Percentiles rank a stretch among this genome's conserved stretches.
phyloP scores from a whole-genome alignment of 2,888 invertebrate genomes.

The Scaptomyza tumidula region DNA sequence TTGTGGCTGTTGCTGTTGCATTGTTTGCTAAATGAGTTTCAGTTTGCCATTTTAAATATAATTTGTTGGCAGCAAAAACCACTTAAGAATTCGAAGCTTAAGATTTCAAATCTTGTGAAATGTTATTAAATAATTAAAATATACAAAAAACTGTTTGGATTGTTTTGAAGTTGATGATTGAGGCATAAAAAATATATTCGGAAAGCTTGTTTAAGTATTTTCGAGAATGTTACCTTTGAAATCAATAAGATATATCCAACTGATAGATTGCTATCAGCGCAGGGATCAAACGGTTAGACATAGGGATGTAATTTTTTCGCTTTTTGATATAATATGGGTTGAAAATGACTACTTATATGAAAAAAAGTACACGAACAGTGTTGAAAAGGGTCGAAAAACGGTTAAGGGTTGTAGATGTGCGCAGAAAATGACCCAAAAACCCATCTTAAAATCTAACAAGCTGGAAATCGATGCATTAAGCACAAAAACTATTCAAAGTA shows the following conservation, averaged over 20 bases:
- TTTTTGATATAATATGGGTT: not conserved
- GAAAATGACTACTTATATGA: not conserved
- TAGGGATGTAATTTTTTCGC: not conserved
- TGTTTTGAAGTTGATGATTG: not conserved
- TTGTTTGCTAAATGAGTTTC: constrained; percentile 47
- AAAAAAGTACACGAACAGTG: not conserved
- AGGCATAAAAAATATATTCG: not conserved
- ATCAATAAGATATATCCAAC: not conserved
- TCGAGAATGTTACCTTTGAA: not conserved
- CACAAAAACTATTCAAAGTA: too few species aligned
- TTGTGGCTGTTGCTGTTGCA: constrained; percentile 34
- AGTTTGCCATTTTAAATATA: constrained; percentile 38
- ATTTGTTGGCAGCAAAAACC: constrained; percentile 33
- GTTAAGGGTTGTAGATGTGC: not conserved
- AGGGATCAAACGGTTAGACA: not conserved
- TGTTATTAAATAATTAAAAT: not conserved
- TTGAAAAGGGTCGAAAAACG: not conserved
- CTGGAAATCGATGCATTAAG: too few species aligned
- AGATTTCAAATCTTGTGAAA: not conserved
- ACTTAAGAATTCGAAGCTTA: constrained; percentile 4
- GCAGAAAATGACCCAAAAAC: too few species aligned
- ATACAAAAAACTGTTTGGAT: not conserved
- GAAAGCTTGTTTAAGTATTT: too few species aligned
- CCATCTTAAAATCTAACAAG: too few species aligned
- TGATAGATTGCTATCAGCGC: not conserved